Evolutionary conservation across 2,113 vertebrate genomes (phyloP).

Genomic region (Panthera tigris): DNA sequence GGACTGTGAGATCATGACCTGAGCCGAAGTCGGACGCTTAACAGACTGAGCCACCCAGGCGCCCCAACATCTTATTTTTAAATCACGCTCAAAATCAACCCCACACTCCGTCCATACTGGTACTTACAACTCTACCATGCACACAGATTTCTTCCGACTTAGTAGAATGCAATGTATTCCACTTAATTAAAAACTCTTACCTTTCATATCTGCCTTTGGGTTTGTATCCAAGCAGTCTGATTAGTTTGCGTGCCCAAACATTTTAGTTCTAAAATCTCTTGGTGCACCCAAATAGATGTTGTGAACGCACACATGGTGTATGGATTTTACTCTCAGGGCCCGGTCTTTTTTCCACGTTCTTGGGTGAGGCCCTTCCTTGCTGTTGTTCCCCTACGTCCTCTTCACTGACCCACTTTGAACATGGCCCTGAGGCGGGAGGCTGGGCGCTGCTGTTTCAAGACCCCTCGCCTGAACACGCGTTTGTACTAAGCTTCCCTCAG

Average conservation of each 20-base stretch:
- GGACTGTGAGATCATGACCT: no score
- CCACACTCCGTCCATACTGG: background rate
- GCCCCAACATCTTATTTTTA: background rate
- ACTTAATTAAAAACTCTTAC: background rate
- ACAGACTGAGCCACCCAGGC: no score
- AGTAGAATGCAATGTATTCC: background rate
- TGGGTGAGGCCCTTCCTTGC: background rate
- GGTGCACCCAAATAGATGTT: background rate
- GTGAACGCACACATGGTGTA: background rate
- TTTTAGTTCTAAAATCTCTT: background rate
- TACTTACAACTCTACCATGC: background rate
- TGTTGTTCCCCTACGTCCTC: background rate
- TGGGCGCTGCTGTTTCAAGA: background rate
- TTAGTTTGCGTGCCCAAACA: no score
- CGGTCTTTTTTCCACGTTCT: background rate
- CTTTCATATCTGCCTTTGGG: background rate
- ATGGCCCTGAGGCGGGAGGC: background rate
- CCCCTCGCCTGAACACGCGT: background rate
- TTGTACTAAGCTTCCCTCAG: background rate
- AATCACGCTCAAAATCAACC: background rate
- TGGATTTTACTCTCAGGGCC: background rate
- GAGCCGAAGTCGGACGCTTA: no score
- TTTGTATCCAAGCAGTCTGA: background rate
- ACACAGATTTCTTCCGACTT: background rate
- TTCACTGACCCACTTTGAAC: background rate